phyloP scores from a whole-genome alignment of 2,113 vertebrate species.

The Aphyosemion australe region DNA sequence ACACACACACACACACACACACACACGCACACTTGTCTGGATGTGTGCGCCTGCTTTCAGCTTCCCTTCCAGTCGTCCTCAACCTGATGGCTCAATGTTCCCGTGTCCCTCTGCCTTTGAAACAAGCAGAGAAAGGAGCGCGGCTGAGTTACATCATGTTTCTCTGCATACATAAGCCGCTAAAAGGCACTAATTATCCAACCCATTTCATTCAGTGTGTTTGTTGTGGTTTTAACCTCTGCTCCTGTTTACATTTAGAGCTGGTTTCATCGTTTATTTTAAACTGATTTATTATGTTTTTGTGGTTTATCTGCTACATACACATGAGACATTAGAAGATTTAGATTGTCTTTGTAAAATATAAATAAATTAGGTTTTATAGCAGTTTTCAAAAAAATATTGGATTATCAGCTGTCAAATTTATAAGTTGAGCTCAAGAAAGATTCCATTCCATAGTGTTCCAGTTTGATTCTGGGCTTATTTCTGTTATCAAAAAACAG shows the following conservation, averaged over 20 bases:
- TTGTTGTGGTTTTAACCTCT: constrained; percentile 28
- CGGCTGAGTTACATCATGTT: constrained; percentile 37
- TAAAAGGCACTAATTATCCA: constrained; percentile 26
- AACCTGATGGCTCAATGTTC: constrained; percentile 45
- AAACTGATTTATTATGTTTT: constrained; percentile 8
- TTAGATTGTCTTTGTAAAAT: too few relatives aligned
- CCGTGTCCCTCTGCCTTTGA: constrained; percentile 46
- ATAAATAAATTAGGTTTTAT: too few relatives aligned
- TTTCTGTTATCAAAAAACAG: background rate
- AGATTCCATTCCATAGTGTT: too few relatives aligned
- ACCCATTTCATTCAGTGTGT: constrained; percentile 25
- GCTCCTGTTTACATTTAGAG: constrained; percentile 3
- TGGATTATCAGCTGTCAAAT: background rate
- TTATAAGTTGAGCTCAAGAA: too few relatives aligned
- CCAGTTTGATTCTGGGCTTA: background rate
- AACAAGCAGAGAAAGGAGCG: constrained; percentile 33
- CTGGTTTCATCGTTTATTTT: background rate
- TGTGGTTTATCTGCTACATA: background rate
- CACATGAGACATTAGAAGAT: too few relatives aligned
- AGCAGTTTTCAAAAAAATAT: too few relatives aligned
- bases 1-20: background rate
- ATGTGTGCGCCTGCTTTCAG: constrained; percentile 19
- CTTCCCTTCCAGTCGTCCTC: constrained; percentile 38
- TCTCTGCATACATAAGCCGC: constrained; percentile 5
- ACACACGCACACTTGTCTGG: constrained; percentile 1